Base-by-base conservation (phyloP, 2,113 vertebrate species). In the Micronycteris hirsuta region DNA sequence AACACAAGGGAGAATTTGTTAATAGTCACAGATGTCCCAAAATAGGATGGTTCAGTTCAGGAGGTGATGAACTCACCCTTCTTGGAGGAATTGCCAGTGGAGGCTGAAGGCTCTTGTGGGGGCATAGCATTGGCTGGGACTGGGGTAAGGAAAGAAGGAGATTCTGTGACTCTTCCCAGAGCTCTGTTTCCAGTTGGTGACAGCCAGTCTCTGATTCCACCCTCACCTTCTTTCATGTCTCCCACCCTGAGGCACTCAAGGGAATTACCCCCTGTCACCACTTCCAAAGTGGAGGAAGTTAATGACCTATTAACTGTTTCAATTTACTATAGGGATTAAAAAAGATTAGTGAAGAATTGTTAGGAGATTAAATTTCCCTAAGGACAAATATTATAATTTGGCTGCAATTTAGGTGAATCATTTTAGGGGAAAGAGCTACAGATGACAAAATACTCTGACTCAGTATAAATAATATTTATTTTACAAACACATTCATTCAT, bases 371-470 rank as follows among this genome's bases (percentile, higher is more conserved):
- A 91, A 80, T 95, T 96, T 97, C 54, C 77, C 63, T 83, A 43
- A 92, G 85, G 87, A 91, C 80, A 92, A 86, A 95, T 96, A 81
- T 74, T 97, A 73, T 49, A 95, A 96, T 97, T 89, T 87, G 85
- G 71, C 54, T 96, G 43, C 65, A 86, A 89, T 91, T 74, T 89
- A 94, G 78, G 61, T 80, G 95, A 95, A 86, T 96, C 67, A 93
- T 89, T 95, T 96, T 86, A 85, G 84, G 87, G 92, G 41, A 78
- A 94, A 94, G 87, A 95, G 49, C 36, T 81, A 80, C 26, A 85
- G 70, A 97, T 77, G 90, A 96, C 86, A 95, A 92, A 93, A 90
- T 93, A 77, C 81, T 92, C 85, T 97, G 93, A 94, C 52, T 97
- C 90, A 74, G 20, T 89, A 38, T 89, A 87, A 94, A 80, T 78